Evolutionary conservation across 1,140 invertebrate species (phyloP).

Genomic region (Acromyrmex echinatior): DNA sequence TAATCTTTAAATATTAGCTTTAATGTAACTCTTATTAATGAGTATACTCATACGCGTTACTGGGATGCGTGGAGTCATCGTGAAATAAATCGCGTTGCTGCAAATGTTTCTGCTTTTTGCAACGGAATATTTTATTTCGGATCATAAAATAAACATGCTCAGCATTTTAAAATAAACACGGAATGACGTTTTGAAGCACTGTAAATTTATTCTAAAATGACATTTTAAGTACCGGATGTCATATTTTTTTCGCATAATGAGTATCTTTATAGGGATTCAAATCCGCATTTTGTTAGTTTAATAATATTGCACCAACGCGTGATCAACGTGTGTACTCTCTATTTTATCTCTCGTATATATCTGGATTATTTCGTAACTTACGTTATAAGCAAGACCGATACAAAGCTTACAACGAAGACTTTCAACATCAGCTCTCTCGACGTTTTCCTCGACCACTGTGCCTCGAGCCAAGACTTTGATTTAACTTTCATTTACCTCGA

Average conservation of each 20-base stretch:
- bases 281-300: neutral
- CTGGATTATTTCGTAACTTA: constrained; percentile 58
- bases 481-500: constrained; percentile 77
- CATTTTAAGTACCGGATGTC: neutral
- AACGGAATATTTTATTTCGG: constrained; percentile 39
- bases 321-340: neutral
- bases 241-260: constrained; percentile 10
- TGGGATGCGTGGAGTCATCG: neutral
- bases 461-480: constrained; percentile 71
- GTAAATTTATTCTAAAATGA: constrained; percentile 16
- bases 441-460: constrained; percentile 38
- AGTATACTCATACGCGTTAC: neutral
- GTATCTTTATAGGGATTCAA: neutral
- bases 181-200: constrained; percentile 18
- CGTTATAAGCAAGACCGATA: constrained; percentile 45
- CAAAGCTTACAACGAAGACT: constrained; percentile 32
- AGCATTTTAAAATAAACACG: constrained; percentile 16
- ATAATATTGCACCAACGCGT: neutral
- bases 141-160: neutral
- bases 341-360: neutral
- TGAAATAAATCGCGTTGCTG: constrained; percentile 4
- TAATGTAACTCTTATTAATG: constrained; percentile 25
- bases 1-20: constrained; percentile 26
- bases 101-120: constrained; percentile 34
- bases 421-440: constrained; percentile 60